Conservation (phyloP, 2,797 vertebrate species). For the Sebastes umbrosus region DNA sequence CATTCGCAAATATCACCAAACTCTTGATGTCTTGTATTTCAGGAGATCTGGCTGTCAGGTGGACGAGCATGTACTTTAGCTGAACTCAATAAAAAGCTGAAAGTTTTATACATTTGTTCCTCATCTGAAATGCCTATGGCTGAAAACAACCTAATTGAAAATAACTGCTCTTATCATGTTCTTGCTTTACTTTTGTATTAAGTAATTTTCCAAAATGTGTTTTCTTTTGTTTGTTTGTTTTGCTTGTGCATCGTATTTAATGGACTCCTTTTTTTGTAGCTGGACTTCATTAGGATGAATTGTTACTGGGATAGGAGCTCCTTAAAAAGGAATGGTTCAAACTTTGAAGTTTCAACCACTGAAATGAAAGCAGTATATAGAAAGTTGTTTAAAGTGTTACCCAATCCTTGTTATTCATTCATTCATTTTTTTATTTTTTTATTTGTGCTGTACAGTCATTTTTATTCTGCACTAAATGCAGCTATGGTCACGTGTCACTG, state of each 20-base stretch:
- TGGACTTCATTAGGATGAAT: not conserved
- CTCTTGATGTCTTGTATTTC: not conserved
- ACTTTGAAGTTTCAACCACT: not conserved
- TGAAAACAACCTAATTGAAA: not conserved
- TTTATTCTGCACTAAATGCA: not conserved
- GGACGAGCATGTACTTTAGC: not conserved
- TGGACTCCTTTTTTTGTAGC: not conserved
- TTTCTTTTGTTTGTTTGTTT: not conserved
- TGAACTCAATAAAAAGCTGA: not conserved
- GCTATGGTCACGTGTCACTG: not conserved
- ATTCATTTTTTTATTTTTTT: not conserved
- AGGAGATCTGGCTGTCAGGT: not conserved
- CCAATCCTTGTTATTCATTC: not conserved
- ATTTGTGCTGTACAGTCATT: not conserved
- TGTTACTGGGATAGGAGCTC: not conserved
- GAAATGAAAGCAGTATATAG: not conserved
- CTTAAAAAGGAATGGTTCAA: not conserved
- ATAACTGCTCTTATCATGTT: not conserved
- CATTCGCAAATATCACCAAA: not conserved
- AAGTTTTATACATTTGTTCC: not conserved
- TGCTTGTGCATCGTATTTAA: not conserved
- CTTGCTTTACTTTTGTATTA: not conserved
- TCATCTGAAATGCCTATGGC: not conserved
- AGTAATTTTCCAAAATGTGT: not conserved
- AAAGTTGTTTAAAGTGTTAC: not conserved